Conservation (phyloP, 2,797 vertebrate genomes). For the Typhlichthys eigenmanni region DNA sequence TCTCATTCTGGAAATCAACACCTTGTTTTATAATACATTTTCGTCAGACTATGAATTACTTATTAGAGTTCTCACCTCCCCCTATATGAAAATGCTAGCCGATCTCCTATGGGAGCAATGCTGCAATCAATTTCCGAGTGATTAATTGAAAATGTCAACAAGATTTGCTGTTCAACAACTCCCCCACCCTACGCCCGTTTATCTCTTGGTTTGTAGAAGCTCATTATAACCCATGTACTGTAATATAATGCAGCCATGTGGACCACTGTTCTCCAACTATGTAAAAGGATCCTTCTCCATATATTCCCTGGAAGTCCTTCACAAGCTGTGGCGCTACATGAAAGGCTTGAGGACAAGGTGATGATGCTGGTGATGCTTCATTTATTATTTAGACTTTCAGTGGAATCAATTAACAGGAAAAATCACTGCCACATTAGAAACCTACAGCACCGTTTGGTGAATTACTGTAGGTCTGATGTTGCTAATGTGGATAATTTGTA, state of each 20-base stretch:
- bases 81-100: constrained; percentile 53
- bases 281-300: neutral
- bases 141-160: constrained; percentile 61
- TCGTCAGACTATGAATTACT: constrained; percentile 53
- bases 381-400: constrained; percentile 15
- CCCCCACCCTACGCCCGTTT: constrained; percentile 1
- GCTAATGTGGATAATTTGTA: neutral
- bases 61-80: constrained; percentile 44
- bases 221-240: constrained; percentile 31
- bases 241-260: constrained; percentile 20
- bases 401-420: constrained; percentile 6
- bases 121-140: constrained; percentile 57
- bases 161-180: constrained; percentile 42
- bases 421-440: neutral
- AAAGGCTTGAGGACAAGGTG: neutral
- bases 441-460: neutral
- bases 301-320: constrained; percentile 5
- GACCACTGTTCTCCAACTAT: constrained; percentile 11
- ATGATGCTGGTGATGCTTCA: constrained; percentile 2
- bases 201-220: constrained; percentile 26
- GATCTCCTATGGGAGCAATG: constrained; percentile 47
- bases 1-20: constrained; percentile 39
- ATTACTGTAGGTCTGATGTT: neutral
- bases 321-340: neutral
- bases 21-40: constrained; percentile 55